Conservation (phyloP, 2,797 vertebrate genomes). For the Anguilla anguilla region DNA sequence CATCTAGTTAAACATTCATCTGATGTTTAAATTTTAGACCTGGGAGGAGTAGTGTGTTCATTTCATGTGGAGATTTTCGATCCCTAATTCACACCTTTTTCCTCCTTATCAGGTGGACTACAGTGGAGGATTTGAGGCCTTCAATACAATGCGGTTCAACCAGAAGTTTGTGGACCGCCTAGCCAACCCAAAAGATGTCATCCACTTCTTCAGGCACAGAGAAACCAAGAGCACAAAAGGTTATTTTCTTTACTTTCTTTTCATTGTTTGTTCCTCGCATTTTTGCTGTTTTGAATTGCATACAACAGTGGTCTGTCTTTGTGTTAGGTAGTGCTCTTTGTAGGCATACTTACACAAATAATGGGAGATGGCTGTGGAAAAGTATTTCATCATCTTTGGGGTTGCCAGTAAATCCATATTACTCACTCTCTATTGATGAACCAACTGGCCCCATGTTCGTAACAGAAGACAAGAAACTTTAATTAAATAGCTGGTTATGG, state of each 20-base stretch:
- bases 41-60: background rate
- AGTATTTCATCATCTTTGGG: background rate
- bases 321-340: background rate
- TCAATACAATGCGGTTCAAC: slow-evolving; percentile 88
- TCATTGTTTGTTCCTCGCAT: background rate
- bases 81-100: background rate
- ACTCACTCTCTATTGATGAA: too few species aligned
- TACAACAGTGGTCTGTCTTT: background rate
- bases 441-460: too few species aligned
- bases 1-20: too few species aligned
- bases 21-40: too few species aligned
- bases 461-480: too few species aligned
- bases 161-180: slow-evolving; percentile 91
- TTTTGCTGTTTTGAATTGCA: background rate
- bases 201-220: slow-evolving; percentile 87
- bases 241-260: background rate
- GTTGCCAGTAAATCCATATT: too few species aligned
- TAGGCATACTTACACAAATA: background rate
- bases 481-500: too few species aligned
- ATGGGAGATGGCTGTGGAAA: background rate
- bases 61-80: background rate
- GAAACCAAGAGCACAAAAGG: slow-evolving; percentile 78
- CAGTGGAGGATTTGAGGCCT: slow-evolving; percentile 90
- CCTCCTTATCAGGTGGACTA: slow-evolving; percentile 84
- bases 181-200: slow-evolving; percentile 94